These are phyloP conservation scores for Helicoverpa armigera DNA, from an alignment of 1,140 invertebrate genomes.

Conservation along the genomic window DNA sequence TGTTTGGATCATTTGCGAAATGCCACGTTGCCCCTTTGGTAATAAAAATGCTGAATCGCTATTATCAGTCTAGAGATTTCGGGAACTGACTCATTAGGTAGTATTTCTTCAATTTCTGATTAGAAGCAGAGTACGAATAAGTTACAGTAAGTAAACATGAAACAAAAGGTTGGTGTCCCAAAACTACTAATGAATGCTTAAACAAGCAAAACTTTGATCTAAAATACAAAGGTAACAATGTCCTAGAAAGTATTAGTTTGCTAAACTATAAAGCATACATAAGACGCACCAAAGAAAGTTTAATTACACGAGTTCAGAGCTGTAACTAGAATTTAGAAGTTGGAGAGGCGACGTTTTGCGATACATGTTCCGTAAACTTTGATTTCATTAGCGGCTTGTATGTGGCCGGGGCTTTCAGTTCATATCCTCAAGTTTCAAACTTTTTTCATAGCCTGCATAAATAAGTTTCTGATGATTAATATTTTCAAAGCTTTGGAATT, in stretches of 20 bases:
- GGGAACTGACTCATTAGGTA: constrained; percentile 14
- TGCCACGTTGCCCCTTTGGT: constrained; percentile 32
- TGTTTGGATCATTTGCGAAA: constrained; percentile 32
- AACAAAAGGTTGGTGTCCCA: too few species aligned
- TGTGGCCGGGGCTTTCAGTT: too few species aligned
- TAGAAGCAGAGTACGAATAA: not conserved
- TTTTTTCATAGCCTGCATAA: not conserved
- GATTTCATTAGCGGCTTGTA: constrained; percentile 14
- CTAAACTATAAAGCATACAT: constrained; percentile 22
- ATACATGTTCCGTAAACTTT: constrained; percentile 29
- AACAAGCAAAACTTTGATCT: too few species aligned
- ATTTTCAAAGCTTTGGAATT: too few species aligned
- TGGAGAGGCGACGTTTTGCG: constrained; percentile 20
- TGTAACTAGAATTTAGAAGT: constrained; percentile 30
- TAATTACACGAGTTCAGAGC: constrained; percentile 36
- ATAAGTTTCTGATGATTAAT: not conserved
- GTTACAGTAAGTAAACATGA: too few species aligned
- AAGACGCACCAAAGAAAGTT: constrained; percentile 40
- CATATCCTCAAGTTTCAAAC: too few species aligned
- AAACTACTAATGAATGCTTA: too few species aligned
- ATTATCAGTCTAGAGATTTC: not conserved
- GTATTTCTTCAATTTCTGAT: not conserved
- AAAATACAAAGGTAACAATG: not conserved
- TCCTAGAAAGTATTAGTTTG: constrained; percentile 18
- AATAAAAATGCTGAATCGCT: constrained; percentile 19